Conservation (phyloP, 2,888 invertebrate species). For the Oscheius myriophilus region DNA sequence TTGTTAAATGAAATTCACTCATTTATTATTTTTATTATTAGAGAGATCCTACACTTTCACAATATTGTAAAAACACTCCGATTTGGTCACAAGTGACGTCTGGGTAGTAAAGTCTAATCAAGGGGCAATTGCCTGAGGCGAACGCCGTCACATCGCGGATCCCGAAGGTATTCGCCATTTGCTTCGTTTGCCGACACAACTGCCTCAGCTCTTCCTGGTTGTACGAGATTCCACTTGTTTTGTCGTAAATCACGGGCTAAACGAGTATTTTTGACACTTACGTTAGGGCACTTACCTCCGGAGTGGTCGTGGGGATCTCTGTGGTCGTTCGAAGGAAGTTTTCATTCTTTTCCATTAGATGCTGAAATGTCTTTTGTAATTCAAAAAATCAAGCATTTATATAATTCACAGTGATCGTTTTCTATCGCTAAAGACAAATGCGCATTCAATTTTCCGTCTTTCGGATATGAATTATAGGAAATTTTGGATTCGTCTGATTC, state of each 20-base stretch:
- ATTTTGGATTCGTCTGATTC: too few species aligned
- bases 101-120: slow-evolving; percentile 50
- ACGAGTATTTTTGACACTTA: not conserved
- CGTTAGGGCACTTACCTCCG: not conserved
- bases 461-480: too few species aligned
- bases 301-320: not conserved
- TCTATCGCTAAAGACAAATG: not conserved
- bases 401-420: not conserved
- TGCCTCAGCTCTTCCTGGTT: slow-evolving; percentile 34
- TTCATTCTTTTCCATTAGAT: slow-evolving; percentile 12
- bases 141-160: slow-evolving; percentile 46
- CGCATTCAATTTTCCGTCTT: too few species aligned
- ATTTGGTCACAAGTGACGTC: slow-evolving; percentile 54
- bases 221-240: slow-evolving; percentile 36
- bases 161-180: slow-evolving; percentile 46
- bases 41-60: slow-evolving; percentile 21
- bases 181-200: slow-evolving; percentile 41
- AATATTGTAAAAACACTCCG: slow-evolving; percentile 44
- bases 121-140: slow-evolving; percentile 49
- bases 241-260: slow-evolving; percentile 44
- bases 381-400: too few species aligned
- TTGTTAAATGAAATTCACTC: slow-evolving; percentile 2
- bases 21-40: slow-evolving; percentile 12
- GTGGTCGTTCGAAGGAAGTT: slow-evolving; percentile 4
- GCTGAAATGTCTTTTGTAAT: not conserved